These are phyloP conservation scores for Heterodera carotae DNA, from an alignment of 1,140 invertebrate genomes.

Conservation along the genomic window DNA sequence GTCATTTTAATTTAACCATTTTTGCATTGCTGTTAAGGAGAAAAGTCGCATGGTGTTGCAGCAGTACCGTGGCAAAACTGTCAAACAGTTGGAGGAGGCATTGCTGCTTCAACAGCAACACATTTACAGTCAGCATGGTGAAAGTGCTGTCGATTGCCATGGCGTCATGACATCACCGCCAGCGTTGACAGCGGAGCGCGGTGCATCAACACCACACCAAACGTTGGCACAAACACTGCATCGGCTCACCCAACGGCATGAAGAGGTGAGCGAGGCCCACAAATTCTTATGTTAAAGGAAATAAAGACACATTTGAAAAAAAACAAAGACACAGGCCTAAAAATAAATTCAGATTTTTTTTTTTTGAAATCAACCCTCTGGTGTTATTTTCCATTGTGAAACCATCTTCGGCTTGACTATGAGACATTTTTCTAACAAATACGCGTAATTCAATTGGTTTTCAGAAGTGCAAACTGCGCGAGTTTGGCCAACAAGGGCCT, in stretches of 20 bases:
- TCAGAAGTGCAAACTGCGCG: conserved; percentile 39
- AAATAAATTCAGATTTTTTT: not conserved
- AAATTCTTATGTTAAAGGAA: not conserved
- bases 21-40: conserved; percentile 34
- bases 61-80: conserved; percentile 44
- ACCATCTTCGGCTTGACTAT: too few relatives aligned
- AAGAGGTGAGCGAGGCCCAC: too few relatives aligned
- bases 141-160: not conserved
- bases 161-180: not conserved
- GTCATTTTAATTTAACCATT: conserved; percentile 17
- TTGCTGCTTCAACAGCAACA: conserved; percentile 24
- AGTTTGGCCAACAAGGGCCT: conserved; percentile 41
- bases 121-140: not conserved
- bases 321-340: not conserved
- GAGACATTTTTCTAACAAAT: too few relatives aligned
- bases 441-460: too few relatives aligned
- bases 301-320: not conserved
- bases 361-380: too few relatives aligned
- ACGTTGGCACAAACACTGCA: conserved; percentile 36
- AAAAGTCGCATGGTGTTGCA: conserved; percentile 45
- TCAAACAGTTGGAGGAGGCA: conserved; percentile 40
- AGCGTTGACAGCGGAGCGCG: not conserved
- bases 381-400: too few relatives aligned
- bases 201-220: too few relatives aligned
- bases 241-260: conserved; percentile 36